Conservation (phyloP, 2,888 invertebrate genomes). For the Cheilosia soror region DNA sequence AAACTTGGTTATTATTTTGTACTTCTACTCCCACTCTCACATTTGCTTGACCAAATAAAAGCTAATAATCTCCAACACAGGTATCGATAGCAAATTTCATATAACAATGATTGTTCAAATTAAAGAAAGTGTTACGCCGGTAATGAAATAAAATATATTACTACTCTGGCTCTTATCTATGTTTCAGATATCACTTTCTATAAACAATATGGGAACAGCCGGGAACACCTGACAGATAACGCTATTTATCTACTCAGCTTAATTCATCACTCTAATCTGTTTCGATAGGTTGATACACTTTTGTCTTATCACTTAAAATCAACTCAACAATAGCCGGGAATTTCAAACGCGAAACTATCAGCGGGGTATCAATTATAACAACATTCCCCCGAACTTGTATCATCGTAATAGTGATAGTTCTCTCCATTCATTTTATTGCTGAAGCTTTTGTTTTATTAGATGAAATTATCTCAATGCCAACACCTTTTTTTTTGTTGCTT, state of each 20-base stretch:
- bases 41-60: no score
- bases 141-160: no score
- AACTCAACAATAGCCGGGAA: slow-evolving; percentile 7
- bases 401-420: background rate
- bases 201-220: no score
- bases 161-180: no score
- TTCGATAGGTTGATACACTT: background rate
- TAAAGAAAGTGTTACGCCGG: no score
- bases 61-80: no score
- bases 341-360: slow-evolving; percentile 19
- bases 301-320: slow-evolving; percentile 13
- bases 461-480: slow-evolving; percentile 40
- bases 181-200: no score
- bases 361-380: slow-evolving; percentile 23
- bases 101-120: no score
- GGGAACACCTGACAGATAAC: background rate
- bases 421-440: background rate
- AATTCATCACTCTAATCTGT: slow-evolving; percentile 6
- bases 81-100: no score
- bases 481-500: background rate
- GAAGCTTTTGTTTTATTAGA: slow-evolving; percentile 40
- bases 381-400: background rate
- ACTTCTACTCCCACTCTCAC: no score
- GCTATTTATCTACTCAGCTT: slow-evolving; percentile 10
- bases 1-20: no score